Base-by-base conservation (phyloP, 1,140 invertebrate species). In the Cydia pomonella region DNA sequence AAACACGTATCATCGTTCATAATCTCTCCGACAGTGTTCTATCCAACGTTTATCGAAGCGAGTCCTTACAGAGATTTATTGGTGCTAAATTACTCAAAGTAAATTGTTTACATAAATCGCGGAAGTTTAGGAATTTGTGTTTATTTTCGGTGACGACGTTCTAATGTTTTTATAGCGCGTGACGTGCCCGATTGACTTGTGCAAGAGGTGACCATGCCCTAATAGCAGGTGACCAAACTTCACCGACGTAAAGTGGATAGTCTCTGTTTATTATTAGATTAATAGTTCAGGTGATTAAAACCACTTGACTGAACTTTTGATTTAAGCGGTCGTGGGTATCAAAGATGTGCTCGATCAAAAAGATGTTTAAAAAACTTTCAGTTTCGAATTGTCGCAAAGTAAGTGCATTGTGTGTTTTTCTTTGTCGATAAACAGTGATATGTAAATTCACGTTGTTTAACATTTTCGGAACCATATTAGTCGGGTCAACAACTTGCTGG, bases 161-260 rank as follows among this genome's bases (percentile, higher is more conserved):
- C 72, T 74, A 59, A 59, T 59, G 59, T 72, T 73, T 41, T 73
- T 69, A 73, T 73, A 33, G 25, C 16, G 7, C 21, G 44, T 85
- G 84, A 84, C 79, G 81, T 81, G 78, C 78, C 78, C 77, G 69
- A 75, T 44, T 23, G 74, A 66, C 80, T 83, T 79, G 78, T 83
- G 80, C 78, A 78, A 80, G 72, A 82, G 16, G 77, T 77, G 75
- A 73, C 18, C 7, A 77, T 59, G 76, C 75, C 73, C 79, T 73
- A 59, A 59, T 59, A 18, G 53, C 21, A n/a, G 29, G 64, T 69
- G 64, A 69, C 27, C 27, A 29, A 29, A 64, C 53, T 53, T n/a
- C 50, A 59, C 9, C 53, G 18, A 23, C 21, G 1, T 59, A 59
- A 18, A 64, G 64, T 33, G 27, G 64, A 69, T 38, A 10, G 29